These are phyloP conservation scores for Thecophora atra DNA, from an alignment of 2,888 invertebrate species.

Conservation along the genomic window DNA sequence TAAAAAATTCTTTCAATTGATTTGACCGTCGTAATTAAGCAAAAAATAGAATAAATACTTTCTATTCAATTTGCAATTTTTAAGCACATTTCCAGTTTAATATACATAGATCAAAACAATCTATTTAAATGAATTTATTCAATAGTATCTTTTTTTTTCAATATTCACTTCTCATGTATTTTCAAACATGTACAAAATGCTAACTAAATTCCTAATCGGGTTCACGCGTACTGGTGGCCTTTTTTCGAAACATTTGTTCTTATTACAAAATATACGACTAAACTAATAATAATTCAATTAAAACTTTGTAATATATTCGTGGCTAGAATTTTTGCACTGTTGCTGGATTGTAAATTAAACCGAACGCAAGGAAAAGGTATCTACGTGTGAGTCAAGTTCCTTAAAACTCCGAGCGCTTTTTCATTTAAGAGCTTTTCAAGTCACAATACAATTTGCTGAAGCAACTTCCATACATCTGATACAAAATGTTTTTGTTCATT, in stretches of 20 bases:
- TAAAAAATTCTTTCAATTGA: slow-evolving; percentile 8
- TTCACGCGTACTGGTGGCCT: slow-evolving; percentile 50
- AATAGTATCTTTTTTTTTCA: too few relatives aligned
- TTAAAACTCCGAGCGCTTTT: slow-evolving; percentile 40
- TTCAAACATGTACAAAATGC: slow-evolving; percentile 14
- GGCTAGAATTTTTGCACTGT: slow-evolving; percentile 41
- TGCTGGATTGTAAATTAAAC: slow-evolving; percentile 44
- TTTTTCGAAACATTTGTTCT: slow-evolving; percentile 56
- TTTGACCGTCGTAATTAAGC: neutral
- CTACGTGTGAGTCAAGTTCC: slow-evolving; percentile 52
- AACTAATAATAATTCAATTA: slow-evolving; percentile 23
- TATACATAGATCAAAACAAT: too few relatives aligned
- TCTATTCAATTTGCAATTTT: slow-evolving; percentile 13
- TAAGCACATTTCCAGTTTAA: slow-evolving; percentile 11
- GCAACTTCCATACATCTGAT: neutral
- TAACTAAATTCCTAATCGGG: slow-evolving; percentile 50
- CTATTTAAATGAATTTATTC: too few relatives aligned
- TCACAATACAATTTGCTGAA: neutral
- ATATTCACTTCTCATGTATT: too few relatives aligned
- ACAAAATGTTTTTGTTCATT: neutral
- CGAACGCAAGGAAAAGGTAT: slow-evolving; percentile 53
- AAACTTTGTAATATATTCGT: slow-evolving; percentile 30
- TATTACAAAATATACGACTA: slow-evolving; percentile 31
- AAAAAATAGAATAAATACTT: too few relatives aligned
- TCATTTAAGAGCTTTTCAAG: slow-evolving; percentile 13